Percentiles rank a stretch among this genome's conserved stretches.
These are phyloP conservation scores for Thryonomys swinderianus DNA, from an alignment of 2,113 vertebrate species.

Conservation along the genomic window DNA sequence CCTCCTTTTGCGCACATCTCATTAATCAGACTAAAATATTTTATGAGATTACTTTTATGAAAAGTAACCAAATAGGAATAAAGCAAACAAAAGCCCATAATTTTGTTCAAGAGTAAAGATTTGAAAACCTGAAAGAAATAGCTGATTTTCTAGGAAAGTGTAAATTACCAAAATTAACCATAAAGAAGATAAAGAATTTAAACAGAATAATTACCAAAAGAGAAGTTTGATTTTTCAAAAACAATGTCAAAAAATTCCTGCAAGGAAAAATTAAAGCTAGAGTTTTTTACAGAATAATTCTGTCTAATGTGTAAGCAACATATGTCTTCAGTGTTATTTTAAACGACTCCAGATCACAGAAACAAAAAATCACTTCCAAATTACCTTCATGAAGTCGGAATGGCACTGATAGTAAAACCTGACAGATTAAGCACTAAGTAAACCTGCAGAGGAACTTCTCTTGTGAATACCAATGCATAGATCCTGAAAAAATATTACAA, in stretches of 20 bases:
- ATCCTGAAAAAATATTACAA: background rate
- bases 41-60: slow-evolving; percentile 3
- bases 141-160: slow-evolving; percentile 50
- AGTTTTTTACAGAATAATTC: slow-evolving; percentile 9
- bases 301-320: slow-evolving; percentile 15
- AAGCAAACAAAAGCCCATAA: slow-evolving; percentile 12
- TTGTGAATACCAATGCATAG: background rate
- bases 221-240: slow-evolving; percentile 32
- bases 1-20: background rate
- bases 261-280: slow-evolving; percentile 42
- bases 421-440: slow-evolving; percentile 46
- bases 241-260: slow-evolving; percentile 10
- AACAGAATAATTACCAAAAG: slow-evolving; percentile 31
- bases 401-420: slow-evolving; percentile 3
- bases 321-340: slow-evolving; percentile 12
- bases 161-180: slow-evolving; percentile 53
- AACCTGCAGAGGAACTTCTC: background rate
- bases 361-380: slow-evolving; percentile 24
- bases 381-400: slow-evolving; percentile 34
- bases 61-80: background rate
- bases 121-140: slow-evolving; percentile 41
- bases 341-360: background rate
- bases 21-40: slow-evolving; percentile 38
- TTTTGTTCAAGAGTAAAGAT: slow-evolving; percentile 21
- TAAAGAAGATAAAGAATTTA: background rate